A percentile compares a stretch with the other conserved stretches of the same genome.
phyloP scores from a whole-genome alignment of 2,797 vertebrate species.

The Parambassis ranga region DNA sequence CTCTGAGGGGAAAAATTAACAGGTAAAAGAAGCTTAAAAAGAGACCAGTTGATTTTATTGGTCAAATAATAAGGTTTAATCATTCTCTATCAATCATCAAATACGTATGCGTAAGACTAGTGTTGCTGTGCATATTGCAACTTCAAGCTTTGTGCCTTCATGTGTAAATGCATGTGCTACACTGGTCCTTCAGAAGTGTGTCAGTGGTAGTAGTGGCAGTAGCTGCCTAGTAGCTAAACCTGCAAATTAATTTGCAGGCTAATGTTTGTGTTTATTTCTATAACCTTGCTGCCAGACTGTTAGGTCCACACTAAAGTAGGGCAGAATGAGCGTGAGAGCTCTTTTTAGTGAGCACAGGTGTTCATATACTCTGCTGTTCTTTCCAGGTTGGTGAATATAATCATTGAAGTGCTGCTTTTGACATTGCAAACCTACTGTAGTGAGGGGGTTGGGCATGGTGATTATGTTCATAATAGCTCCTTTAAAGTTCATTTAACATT shows the following conservation, averaged over 20 bases:
- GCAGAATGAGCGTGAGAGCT: background rate
- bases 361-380: conserved; percentile 20
- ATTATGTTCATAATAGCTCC: background rate
- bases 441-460: background rate
- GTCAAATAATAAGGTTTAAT: no score
- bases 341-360: conserved; percentile 39
- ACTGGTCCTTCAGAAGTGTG: no score
- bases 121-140: no score
- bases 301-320: background rate
- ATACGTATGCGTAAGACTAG: no score
- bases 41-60: background rate
- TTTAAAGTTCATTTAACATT: background rate
- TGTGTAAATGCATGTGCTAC: no score
- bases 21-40: background rate
- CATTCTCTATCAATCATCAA: no score
- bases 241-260: no score
- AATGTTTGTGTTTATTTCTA: background rate
- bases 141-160: no score
- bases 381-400: conserved; percentile 35
- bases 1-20: background rate
- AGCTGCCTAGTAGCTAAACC: no score
- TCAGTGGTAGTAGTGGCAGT: no score
- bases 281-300: background rate
- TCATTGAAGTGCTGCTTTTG: conserved; percentile 26
- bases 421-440: conserved; percentile 10